Evolutionary conservation across 2,113 vertebrate genomes (phyloP).

Genomic region (Tupaia tana): DNA sequence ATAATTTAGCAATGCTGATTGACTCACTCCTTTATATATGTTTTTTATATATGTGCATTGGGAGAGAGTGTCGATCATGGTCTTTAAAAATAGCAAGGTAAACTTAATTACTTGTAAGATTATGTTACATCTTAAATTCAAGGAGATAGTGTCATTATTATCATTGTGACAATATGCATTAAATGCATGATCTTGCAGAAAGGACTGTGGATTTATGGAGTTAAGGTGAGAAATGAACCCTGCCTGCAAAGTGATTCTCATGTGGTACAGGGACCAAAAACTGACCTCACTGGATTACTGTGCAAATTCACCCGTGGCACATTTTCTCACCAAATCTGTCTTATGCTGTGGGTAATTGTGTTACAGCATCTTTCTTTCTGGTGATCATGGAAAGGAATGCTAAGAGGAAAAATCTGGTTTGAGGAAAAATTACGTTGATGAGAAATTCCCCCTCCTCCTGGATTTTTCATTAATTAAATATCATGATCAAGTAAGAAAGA

Average conservation of each 20-base stretch:
- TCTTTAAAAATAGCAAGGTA: slow-evolving; percentile 7
- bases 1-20: slow-evolving; percentile 13
- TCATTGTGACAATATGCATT: background rate
- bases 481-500: background rate
- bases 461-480: slow-evolving; percentile 15
- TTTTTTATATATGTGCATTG: background rate
- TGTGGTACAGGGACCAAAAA: background rate
- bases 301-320: background rate
- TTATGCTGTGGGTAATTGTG: background rate
- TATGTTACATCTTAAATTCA: slow-evolving; percentile 35
- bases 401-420: background rate
- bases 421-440: slow-evolving; percentile 19
- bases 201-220: background rate
- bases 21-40: background rate
- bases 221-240: background rate
- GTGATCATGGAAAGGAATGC: slow-evolving; percentile 1
- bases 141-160: background rate
- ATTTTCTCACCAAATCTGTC: background rate
- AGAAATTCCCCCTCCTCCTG: background rate
- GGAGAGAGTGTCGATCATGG: background rate
- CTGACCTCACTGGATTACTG: background rate
- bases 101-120: slow-evolving; percentile 23
- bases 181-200: background rate
- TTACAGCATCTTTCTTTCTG: slow-evolving; percentile 6
- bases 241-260: background rate